Evolutionary conservation across 2,113 vertebrate species (phyloP), one percentile per base, ranked within the genome.

Genomic region (Rhinogobius similis): DNA sequence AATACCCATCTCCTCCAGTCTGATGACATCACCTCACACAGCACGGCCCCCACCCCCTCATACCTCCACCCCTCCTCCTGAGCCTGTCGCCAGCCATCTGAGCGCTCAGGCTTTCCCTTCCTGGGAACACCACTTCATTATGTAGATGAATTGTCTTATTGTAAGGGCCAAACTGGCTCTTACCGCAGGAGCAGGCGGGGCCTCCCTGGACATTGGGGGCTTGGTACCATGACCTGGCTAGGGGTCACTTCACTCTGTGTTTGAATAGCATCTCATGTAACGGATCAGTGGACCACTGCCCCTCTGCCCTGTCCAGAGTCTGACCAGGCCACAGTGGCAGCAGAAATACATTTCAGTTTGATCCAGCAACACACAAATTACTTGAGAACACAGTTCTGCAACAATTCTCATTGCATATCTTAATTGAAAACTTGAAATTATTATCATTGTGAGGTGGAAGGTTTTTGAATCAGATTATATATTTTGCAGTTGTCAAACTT

Each of bases 181-280:
- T 81, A 70, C 74, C 59, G 62, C 78, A 77, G 82, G 77, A 83
- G 70, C 29, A 20, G 29, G 82, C 61, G 82, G 85, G 77, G 76
- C 64, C 81, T 79, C 20, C 66, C 85, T 85, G 86, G 90, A 88
- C 88, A 87, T 69, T 12, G 76, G 84, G n/a, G 79, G 80, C 84
- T 87, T 90, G 82, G 62, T 81, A 81, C 16, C 24, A 76, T 88
- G 89, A 91, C 89, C 88, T 24, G 72, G 76, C 87, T 89, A 91
- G 85, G 90, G 91, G 88, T 90, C 91, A 92, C 18, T 90, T 85
- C 88, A 86, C 85, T 61, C 82, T 86, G 83, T 89, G 88, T 90
- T 87, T 90, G 77, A 78, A 79, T 87, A 86, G 78, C 80, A 88
- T 86, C 87, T 89, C 79, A 86, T 75, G 78, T 85, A 91, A 88